Base-by-base conservation (phyloP, 2,888 invertebrate species). In the Aphodius sticticus region DNA sequence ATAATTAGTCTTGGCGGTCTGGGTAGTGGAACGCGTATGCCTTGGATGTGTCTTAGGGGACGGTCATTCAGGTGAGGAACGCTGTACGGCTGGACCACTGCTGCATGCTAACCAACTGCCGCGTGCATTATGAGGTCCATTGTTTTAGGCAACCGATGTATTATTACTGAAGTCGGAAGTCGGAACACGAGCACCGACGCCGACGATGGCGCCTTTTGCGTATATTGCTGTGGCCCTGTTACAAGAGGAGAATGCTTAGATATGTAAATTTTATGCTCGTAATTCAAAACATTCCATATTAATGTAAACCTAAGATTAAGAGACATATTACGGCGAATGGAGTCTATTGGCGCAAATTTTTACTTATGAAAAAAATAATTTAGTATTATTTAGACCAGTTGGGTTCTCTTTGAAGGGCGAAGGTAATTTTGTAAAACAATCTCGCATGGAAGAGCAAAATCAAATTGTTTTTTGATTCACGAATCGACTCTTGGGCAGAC, bases 1-100 rank as follows among this genome's bases (percentile, higher is more conserved):
- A 88, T 88, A 88, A 89, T 89, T 88, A 88, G 88, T 87, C 87
- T 86, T 87, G 86, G 87, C 86, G 87, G 87, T 82, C 82, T 53
- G 53, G 81, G 76, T 81, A 86, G 86, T 83, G 82, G 87, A 84
- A 85, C 87, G 86, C 84, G 82, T 79, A 80, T 84, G 82, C 82
- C 69, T 76, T 78, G 79, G 81, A 80, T 81, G 80, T 81, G 79
- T 77, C 76, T 77, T 78, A 78, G 79, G 77, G 77, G 79, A 74
- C 79, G 82, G 82, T 81, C 83, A 84, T 83, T 83, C 82, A 81
- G 81, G 81, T 74, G 79, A 70, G 79, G 79, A 79, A 69, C 82
- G 81, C 53, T 79, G 81, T 81, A 81, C 82, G 76, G 78, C 81
- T 84, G 86, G 83, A 79, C 82, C 76, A 79, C 85, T 86, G 83